phyloP scores from a whole-genome alignment of 2,888 invertebrate genomes.

The Leptarthrus brevirostris region DNA sequence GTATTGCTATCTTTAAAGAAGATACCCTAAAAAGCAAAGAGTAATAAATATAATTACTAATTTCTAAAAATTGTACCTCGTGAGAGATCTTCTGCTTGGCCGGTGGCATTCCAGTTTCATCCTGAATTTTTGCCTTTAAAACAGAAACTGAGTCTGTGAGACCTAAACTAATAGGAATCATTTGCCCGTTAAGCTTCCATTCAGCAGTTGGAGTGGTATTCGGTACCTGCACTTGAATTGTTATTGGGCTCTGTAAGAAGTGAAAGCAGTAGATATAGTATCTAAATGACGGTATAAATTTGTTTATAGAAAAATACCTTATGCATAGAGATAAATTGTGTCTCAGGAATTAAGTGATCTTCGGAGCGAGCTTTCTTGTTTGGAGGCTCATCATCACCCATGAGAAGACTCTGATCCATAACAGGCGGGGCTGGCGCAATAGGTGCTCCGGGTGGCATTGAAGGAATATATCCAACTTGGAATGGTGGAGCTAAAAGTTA shows the following conservation, averaged over 20 bases:
- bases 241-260: conserved; percentile 78
- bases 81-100: conserved; percentile 97
- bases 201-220: conserved; percentile 88
- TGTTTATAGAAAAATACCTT: no score
- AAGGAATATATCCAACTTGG: conserved; percentile 66
- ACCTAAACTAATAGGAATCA: conserved; percentile 80
- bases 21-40: conserved; percentile 79
- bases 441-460: conserved; percentile 61
- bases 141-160: conserved; percentile 83
- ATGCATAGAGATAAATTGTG: conserved; percentile 78
- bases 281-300: no score
- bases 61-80: no score
- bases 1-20: conserved; percentile 98
- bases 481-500: conserved; percentile 67
- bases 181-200: conserved; percentile 95
- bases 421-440: conserved; percentile 68
- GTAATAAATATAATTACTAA: no score
- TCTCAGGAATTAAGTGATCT: conserved; percentile 92
- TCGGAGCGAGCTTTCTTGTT: conserved; percentile 91
- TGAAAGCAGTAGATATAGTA: no score
- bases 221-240: conserved; percentile 86
- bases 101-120: conserved; percentile 90
- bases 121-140: conserved; percentile 87
- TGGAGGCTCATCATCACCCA: conserved; percentile 83
- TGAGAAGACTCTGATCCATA: conserved; percentile 69